A percentile compares a stretch with the other conserved stretches of the same genome.
Conservation (phyloP, 2,797 vertebrate genomes). For the Trachops cirrhosus region DNA sequence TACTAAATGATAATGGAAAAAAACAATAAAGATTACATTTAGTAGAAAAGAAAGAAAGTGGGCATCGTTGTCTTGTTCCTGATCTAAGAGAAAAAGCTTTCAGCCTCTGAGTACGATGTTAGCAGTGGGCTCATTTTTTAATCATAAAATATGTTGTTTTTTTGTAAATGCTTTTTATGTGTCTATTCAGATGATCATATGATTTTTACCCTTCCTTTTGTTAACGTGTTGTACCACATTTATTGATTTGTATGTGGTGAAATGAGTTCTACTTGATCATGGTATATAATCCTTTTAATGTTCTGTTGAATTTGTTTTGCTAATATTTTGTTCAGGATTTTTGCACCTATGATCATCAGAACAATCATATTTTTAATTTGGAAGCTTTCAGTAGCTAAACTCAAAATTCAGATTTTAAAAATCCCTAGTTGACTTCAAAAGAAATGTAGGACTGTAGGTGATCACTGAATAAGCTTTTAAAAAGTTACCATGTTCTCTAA, state of each 20-base stretch:
- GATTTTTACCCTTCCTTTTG: not conserved
- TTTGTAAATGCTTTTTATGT: not conserved
- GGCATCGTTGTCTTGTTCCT: too few species aligned
- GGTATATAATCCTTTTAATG: too few species aligned
- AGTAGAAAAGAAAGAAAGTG: too few species aligned
- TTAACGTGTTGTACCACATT: not conserved
- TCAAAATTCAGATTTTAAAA: not conserved
- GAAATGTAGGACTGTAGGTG: not conserved
- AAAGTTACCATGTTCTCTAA: not conserved
- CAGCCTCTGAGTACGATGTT: too few species aligned
- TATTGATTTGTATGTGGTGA: not conserved
- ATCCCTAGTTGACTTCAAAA: not conserved
- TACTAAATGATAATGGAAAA: too few species aligned
- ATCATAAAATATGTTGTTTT: not conserved
- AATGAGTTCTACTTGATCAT: not conserved
- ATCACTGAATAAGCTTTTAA: not conserved
- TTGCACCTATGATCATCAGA: not conserved
- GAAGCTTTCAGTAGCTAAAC: not conserved
- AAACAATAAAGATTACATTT: too few species aligned
- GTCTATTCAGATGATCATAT: not conserved
- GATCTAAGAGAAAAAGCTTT: too few species aligned
- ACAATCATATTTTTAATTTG: not conserved
- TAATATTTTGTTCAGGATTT: not conserved
- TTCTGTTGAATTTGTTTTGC: not conserved
- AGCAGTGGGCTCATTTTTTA: not conserved